These are phyloP conservation scores for Tupaia tana DNA, from an alignment of 2,113 vertebrate genomes.

Conservation along the genomic window DNA sequence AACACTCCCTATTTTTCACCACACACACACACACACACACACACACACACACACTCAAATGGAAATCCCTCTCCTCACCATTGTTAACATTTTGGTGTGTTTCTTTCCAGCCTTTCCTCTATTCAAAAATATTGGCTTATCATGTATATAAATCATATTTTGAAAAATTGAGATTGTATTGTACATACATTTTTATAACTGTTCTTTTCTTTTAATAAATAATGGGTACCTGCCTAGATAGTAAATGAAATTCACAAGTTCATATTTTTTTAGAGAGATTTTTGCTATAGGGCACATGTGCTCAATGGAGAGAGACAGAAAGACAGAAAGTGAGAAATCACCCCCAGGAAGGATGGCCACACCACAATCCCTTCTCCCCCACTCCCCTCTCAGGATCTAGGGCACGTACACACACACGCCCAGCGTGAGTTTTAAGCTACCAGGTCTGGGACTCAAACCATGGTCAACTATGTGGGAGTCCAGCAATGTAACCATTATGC, in stretches of 20 bases:
- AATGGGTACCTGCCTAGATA: not conserved
- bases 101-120: conserved; percentile 31
- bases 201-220: conserved; percentile 10
- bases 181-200: not conserved
- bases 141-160: not conserved
- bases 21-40: not conserved
- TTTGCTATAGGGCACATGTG: too few relatives aligned
- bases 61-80: not conserved
- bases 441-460: too few relatives aligned
- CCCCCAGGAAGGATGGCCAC: too few relatives aligned
- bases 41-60: not conserved
- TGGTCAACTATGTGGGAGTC: too few relatives aligned
- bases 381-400: too few relatives aligned
- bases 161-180: conserved; percentile 5
- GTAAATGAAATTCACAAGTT: not conserved
- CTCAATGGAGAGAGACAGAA: too few relatives aligned
- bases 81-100: not conserved
- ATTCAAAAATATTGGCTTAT: conserved; percentile 1
- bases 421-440: too few relatives aligned
- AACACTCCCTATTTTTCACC: not conserved
- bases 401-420: too few relatives aligned
- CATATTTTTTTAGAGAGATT: not conserved
- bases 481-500: too few relatives aligned
- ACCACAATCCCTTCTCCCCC: too few relatives aligned
- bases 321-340: too few relatives aligned